Conservation (phyloP, 2,888 invertebrate species). For the Phyllotreta cruciferae region DNA sequence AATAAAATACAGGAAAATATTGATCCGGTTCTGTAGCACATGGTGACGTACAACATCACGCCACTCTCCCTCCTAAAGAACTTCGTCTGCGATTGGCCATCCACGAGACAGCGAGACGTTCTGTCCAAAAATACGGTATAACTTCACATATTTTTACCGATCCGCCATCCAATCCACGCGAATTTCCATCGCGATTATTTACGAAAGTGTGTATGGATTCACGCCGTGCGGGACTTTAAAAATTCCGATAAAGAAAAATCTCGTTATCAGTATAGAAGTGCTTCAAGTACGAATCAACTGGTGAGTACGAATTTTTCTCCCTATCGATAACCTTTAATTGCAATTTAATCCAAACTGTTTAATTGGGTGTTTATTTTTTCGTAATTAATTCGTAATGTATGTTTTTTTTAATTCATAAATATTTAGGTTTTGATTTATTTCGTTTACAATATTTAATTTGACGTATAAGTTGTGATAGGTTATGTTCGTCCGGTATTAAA, state of each 20-base stretch:
- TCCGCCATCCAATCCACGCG: slow-evolving; percentile 36
- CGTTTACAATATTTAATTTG: slow-evolving; percentile 23
- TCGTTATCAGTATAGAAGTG: slow-evolving; percentile 4
- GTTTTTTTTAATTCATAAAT: neutral
- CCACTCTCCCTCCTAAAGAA: slow-evolving; percentile 47
- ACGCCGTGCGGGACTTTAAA: slow-evolving; percentile 16
- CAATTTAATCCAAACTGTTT: neutral
- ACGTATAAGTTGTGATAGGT: slow-evolving; percentile 39
- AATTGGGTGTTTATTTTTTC: slow-evolving; percentile 2
- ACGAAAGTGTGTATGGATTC: slow-evolving; percentile 29
- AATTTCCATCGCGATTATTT: slow-evolving; percentile 36
- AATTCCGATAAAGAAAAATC: slow-evolving; percentile 13
- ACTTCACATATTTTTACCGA: slow-evolving; percentile 33
- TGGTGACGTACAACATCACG: slow-evolving; percentile 50
- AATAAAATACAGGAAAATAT: slow-evolving; percentile 40
- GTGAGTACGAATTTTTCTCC: slow-evolving; percentile 14
- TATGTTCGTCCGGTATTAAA: slow-evolving; percentile 34
- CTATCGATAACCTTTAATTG: neutral
- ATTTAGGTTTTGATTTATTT: slow-evolving; percentile 14
- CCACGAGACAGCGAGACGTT: slow-evolving; percentile 31
- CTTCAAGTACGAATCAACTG: slow-evolving; percentile 10
- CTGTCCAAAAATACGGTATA: slow-evolving; percentile 49
- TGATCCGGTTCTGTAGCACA: slow-evolving; percentile 43
- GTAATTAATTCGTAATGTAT: neutral
- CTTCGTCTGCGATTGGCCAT: slow-evolving; percentile 39